A percentile compares a stretch with the other conserved stretches of the same genome.
Evolutionary conservation across 1,140 invertebrate genomes (phyloP).

Genomic region (Euwallacea similis): DNA sequence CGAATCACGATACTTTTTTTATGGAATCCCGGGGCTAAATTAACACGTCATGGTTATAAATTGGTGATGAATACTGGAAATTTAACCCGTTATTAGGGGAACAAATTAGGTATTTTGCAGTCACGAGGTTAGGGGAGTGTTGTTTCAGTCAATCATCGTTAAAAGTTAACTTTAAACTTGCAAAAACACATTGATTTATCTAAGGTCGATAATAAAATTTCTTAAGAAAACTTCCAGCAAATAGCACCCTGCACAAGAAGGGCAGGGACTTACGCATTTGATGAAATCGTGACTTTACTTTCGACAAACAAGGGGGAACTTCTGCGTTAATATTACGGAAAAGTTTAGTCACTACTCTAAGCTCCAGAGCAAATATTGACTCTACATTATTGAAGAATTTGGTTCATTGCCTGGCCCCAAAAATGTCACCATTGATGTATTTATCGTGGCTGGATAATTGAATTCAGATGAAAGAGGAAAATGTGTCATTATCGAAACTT

Average conservation of each 20-base stretch:
- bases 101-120: not conserved
- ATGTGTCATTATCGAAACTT: no score
- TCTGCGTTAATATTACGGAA: not conserved
- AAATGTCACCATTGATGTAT: not conserved
- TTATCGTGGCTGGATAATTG: no score
- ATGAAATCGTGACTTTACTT: slow-evolving; percentile 5
- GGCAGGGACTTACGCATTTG: not conserved
- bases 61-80: not conserved
- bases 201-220: not conserved
- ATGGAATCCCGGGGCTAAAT: not conserved
- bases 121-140: not conserved
- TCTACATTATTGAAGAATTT: not conserved
- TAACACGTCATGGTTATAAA: slow-evolving; percentile 6
- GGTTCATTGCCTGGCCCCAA: not conserved
- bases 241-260: not conserved
- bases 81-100: not conserved
- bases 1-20: not conserved
- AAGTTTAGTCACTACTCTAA: slow-evolving; percentile 7
- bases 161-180: not conserved
- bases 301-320: slow-evolving; percentile 2
- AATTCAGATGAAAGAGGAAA: no score
- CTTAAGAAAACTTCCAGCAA: not conserved
- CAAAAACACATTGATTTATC: not conserved
- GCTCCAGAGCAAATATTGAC: slow-evolving; percentile 1
- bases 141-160: not conserved